Base-by-base conservation (phyloP, 2,113 vertebrate genomes). In the Cochlearius cochlearius region DNA sequence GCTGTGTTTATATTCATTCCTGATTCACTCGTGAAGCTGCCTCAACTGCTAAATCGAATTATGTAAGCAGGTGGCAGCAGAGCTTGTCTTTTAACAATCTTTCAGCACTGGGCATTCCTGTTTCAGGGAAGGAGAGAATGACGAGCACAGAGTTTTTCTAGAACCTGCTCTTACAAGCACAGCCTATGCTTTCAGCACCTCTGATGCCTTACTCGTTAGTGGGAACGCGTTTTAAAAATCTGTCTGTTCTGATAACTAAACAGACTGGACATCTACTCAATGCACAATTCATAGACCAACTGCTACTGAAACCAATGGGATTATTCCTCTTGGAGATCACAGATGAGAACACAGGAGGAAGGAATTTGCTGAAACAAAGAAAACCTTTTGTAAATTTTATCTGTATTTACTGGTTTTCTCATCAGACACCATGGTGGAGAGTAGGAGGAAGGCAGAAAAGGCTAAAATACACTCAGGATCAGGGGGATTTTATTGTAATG, bases 21-120 rank as follows among this genome's bases (percentile, higher is more conserved):
- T 1, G 0, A 47, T 59, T 74, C 45, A 59, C 12, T 53, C 4
- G 5, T 19, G 75, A 83, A 71, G 38, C 43, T 78, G n/a, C 73
- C 66, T 80, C 39, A 21, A 50, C 52, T 96, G 97, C 95, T 67
- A 90, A 68, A 68, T 12, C 4, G 0, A 63, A 23, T 63, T 7
- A 18, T 7, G 87, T 21, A 76, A 82, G 86, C 72, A 97, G 97
- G 81, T 93, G 98, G 97, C 96, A 97, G 97, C 91, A 96, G 69
- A 97, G 95, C 29, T 86, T 50, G 19, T 22, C 63, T 91, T 86
- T 68, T 49, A 62, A 66, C 5, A 22, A 43, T 39, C 30, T 27
- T 41, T 47, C 39, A 30, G 53, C n/a, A 19, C 41, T 43, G 15
- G 12, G 10, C 32, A 26, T 34, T 79, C 47, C 52, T 78, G 11